Base-by-base conservation (phyloP, 2,113 vertebrate genomes). In the Abramis brama region DNA sequence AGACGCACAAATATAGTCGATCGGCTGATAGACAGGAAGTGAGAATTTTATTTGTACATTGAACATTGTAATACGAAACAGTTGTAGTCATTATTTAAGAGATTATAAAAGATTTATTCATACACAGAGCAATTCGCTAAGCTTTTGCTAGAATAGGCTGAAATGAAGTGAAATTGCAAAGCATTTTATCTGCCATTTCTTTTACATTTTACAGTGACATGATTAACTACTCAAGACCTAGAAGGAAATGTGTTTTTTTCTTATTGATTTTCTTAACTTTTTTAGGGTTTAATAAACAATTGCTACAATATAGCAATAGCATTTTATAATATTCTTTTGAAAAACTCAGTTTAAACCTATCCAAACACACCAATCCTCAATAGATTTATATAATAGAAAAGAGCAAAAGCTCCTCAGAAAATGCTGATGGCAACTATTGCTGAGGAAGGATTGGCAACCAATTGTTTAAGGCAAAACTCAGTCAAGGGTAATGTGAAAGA, bases 1-100 rank as follows among this genome's bases (percentile, higher is more conserved):
- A 99, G 96, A 17, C 96, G 96, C 88, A 99, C 93, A 66, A 97
- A 97, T 91, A 99, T 97, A 2, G 98, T 99, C 6, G 95, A 95
- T 52, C 98, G 98, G 91, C 98, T 99, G 82, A 79, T 39, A 50
- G 17, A 21, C 17, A 68, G 33, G 13, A 50, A 21, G 66, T n/a
- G 9, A 76, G 45, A 59, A 8, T n/a, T n/a, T n/a, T n/a, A n/a
- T n/a, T n/a, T n/a, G n/a, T n/a, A n/a, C n/a, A n/a, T n/a, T n/a
- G n/a, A 36, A 70, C 50, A 52, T 55, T 27, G 25, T n/a, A 19
- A 76, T 52, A 25, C 9, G n/a, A 52, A 52, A 15, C 39, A 47
- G 73, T 15, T 52, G 73, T n/a, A 52, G 73, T 36, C 66, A 36
- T 70, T 33, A 15, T 33, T 70, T 36, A 70, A 36, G 66, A 36